These are phyloP conservation scores for Ormyrus labotus DNA, from an alignment of 2,888 invertebrate species.

Conservation along the genomic window DNA sequence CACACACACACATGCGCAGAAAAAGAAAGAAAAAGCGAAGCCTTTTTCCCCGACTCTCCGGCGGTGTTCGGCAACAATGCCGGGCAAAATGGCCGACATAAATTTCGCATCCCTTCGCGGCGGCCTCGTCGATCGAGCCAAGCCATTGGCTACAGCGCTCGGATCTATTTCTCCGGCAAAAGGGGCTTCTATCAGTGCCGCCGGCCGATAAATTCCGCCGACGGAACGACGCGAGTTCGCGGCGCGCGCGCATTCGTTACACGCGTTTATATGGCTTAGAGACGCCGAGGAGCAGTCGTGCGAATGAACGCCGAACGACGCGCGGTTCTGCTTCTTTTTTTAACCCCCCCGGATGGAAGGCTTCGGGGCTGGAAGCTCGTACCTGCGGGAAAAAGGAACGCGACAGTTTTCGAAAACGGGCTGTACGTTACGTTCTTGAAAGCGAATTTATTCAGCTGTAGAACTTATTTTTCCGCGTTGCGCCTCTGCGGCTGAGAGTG, in stretches of 20 bases:
- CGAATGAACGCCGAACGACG: no score
- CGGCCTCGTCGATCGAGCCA: slow-evolving; percentile 36
- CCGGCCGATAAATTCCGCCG: slow-evolving; percentile 44
- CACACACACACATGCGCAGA: no score
- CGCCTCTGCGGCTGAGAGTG: no score
- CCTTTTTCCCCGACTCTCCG: not conserved
- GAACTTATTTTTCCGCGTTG: no score
- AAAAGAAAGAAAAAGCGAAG: not conserved
- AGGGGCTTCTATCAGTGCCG: slow-evolving; percentile 43
- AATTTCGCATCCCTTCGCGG: slow-evolving; percentile 53
- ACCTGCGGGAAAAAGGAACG: no score
- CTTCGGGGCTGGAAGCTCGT: no score
- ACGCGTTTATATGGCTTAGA: slow-evolving; percentile 6
- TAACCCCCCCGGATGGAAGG: no score
- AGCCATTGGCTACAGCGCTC: slow-evolving; percentile 38
- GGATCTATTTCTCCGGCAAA: slow-evolving; percentile 45
- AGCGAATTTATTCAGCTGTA: no score
- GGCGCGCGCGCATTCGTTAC: slow-evolving; percentile 36
- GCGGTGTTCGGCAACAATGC: slow-evolving; percentile 51
- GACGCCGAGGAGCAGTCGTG: not conserved
- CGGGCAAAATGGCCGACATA: slow-evolving; percentile 57
- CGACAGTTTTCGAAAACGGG: no score
- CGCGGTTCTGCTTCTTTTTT: no score
- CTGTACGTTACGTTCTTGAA: no score
- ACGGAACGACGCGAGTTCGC: not conserved